A percentile compares a stretch with the other conserved stretches of the same genome.
Conservation (phyloP, 2,113 vertebrate genomes). For the Cepphus grylle region DNA sequence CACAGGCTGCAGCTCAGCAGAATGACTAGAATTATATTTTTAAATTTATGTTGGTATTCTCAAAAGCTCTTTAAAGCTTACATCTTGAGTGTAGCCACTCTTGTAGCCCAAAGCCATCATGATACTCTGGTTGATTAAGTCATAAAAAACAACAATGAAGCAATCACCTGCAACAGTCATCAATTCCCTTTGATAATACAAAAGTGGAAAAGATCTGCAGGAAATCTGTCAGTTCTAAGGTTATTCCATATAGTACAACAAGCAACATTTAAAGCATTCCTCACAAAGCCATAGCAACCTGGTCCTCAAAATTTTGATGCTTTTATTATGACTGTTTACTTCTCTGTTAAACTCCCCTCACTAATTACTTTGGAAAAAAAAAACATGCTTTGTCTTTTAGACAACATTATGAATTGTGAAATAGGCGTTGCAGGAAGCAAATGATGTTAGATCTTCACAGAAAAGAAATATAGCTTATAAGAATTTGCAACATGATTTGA, state of each 20-base stretch:
- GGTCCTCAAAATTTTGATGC: not conserved
- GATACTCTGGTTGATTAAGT: not conserved
- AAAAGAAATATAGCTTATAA: not conserved
- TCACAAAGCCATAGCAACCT: not conserved
- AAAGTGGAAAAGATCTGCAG: not conserved
- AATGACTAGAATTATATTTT: not conserved
- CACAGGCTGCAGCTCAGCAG: not conserved
- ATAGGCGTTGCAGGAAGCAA: not conserved
- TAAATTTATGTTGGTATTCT: not conserved
- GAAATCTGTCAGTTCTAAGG: not conserved
- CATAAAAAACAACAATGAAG: constrained; percentile 4
- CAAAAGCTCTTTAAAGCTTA: constrained; percentile 1
- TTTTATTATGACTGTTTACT: not conserved
- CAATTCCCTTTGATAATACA: not conserved
- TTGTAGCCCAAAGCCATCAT: constrained; percentile 1
- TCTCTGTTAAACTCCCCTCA: not conserved
- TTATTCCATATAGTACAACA: not conserved
- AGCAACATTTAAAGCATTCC: not conserved
- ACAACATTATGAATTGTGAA: not conserved
- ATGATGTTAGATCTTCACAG: not conserved
- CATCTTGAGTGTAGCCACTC: not conserved
- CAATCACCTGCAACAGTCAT: not conserved
- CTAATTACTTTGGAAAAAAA: not conserved
- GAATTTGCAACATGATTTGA: not conserved
- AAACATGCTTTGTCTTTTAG: not conserved